Percentiles rank a stretch among this genome's conserved stretches.
These are phyloP conservation scores for Psittacula echo DNA, from an alignment of 2,797 vertebrate genomes.

Conservation along the genomic window DNA sequence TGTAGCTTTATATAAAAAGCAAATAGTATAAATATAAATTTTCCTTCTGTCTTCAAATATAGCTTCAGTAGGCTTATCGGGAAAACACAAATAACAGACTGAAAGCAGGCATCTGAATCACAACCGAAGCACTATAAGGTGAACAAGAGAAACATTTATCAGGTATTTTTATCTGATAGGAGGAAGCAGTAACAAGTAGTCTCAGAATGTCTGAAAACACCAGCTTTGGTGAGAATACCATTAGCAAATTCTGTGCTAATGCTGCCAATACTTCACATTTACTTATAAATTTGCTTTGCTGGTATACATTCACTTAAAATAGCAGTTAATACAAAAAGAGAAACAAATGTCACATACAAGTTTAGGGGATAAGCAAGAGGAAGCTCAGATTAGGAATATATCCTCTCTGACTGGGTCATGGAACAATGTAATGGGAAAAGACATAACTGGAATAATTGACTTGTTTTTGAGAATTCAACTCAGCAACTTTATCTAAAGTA, in stretches of 20 bases:
- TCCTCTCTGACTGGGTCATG: not conserved
- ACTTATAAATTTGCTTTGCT: not conserved
- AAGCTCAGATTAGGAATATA: not conserved
- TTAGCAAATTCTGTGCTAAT: not conserved
- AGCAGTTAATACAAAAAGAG: not conserved
- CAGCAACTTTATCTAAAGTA: not conserved
- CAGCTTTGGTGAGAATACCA: not conserved
- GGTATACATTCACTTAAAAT: not conserved
- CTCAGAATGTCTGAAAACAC: not conserved
- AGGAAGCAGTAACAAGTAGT: not conserved
- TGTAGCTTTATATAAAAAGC: not conserved
- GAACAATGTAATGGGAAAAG: not conserved
- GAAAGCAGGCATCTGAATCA: not conserved
- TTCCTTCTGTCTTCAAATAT: not conserved
- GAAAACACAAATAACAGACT: not conserved
- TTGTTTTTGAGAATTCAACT: accelerated
- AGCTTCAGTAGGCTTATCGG: not conserved
- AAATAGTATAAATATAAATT: not conserved
- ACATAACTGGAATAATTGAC: not conserved
- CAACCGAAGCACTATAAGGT: not conserved
- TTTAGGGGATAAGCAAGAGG: not conserved
- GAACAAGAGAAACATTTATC: not conserved
- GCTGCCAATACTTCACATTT: not conserved
- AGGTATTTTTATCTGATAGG: not conserved
- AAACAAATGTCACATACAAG: not conserved